Evolutionary conservation across 2,113 vertebrate genomes (phyloP), one percentile per base, ranked within the genome.

Genomic region (Daubentonia madagascariensis): DNA sequence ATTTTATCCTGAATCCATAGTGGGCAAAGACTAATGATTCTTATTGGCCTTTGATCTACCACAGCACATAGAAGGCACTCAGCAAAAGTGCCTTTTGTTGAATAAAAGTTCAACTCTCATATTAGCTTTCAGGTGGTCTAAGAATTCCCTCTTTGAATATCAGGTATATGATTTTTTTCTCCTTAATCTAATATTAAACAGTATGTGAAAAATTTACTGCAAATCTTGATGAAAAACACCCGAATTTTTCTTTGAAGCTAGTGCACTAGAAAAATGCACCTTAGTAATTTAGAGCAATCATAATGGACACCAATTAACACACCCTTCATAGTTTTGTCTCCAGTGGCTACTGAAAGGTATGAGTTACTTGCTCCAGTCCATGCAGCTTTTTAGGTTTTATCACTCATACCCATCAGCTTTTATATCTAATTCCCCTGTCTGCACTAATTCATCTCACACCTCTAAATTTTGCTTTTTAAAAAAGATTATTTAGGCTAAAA

Each of bases 171-270:
- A 50, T 30, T 85, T 85, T 90, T 65, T 45, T 52, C 57, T 91
- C 48, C 32, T 81, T 67, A 72, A 54, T 68, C 22, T 65, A 94
- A 48, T 86, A 65, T 91, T 80, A 70, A 80, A 81, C 13, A 92
- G 52, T 32, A 84, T 70, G 45, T 88, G 52, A 85, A 92, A 94
- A 76, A 37, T 52, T 43, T 81, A 85, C 54, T 79, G 1, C 18
- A 89, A 92, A 67, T 86, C 48, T 92, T 96, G 79, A 95, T 86
- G 73, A 96, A 94, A 98, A 97, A 57, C 25, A 83, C 20, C 57
- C 50, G 7, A 59, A 92, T 85, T 72, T 93, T 89, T 97, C 94
- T 97, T 95, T 97, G 96, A 97, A 97, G 96, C 87, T 84, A 96
- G 92, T 90, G 50, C 75, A 96, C 87, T 90, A 88, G 86, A 95